Evolutionary conservation across 1,140 invertebrate species (phyloP).

Genomic region (Physella acuta): DNA sequence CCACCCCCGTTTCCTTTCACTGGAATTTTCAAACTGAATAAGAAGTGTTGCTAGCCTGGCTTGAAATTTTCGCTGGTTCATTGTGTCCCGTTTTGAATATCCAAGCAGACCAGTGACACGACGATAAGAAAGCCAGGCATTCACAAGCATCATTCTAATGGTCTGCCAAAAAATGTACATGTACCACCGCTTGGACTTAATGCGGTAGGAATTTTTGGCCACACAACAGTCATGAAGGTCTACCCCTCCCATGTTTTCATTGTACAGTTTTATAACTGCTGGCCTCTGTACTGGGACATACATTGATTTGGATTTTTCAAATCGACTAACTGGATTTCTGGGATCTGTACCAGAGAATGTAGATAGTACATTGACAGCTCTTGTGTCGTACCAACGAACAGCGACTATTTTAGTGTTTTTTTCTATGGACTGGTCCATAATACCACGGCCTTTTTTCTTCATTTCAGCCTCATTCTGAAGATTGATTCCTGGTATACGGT

Average conservation of each 20-base stretch:
- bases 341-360: neutral
- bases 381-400: constrained; percentile 7
- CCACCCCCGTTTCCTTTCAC: neutral
- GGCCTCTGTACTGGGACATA: constrained; percentile 50
- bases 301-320: constrained; percentile 35
- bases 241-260: constrained; percentile 58
- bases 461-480: neutral
- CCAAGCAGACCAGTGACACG: constrained; percentile 25
- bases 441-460: neutral
- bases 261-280: constrained; percentile 53
- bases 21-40: neutral
- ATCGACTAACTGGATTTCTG: constrained; percentile 20
- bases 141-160: constrained; percentile 44
- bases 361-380: neutral
- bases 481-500: neutral
- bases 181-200: constrained; percentile 50
- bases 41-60: neutral
- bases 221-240: constrained; percentile 48
- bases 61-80: neutral
- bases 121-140: constrained; percentile 48
- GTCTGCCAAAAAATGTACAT: constrained; percentile 44
- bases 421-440: neutral
- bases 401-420: neutral
- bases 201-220: constrained; percentile 38
- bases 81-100: neutral